Evolutionary conservation across 2,797 vertebrate species (phyloP).

Genomic region (Taeniopygia guttata): DNA sequence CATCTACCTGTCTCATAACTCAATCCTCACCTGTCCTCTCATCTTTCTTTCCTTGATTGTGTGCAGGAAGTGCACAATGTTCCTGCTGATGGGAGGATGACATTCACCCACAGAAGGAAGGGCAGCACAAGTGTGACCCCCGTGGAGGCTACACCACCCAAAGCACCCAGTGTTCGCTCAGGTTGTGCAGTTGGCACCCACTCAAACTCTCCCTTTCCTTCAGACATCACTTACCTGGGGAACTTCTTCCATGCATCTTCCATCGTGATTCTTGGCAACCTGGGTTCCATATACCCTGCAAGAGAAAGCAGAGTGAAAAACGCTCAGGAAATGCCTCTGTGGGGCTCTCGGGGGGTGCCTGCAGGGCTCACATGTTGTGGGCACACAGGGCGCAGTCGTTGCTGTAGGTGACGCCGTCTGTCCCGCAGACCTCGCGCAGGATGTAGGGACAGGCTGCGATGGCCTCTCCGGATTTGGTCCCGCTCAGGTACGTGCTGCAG

Average conservation of each 20-base stretch:
- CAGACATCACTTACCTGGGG: neutral
- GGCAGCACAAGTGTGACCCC: neutral
- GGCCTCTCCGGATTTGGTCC: neutral
- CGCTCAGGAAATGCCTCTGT: accelerated
- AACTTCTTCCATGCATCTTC: neutral
- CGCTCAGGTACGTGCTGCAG: neutral
- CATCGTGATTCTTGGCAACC: slow-evolving; percentile 44
- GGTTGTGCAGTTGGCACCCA: neutral
- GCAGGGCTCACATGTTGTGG: slow-evolving; percentile 48
- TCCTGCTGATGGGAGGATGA: neutral
- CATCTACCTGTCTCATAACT: neutral
- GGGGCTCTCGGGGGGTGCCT: neutral
- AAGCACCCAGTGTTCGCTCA: neutral
- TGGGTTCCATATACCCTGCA: neutral
- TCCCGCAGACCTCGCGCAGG: slow-evolving; percentile 41
- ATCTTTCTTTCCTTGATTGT: neutral
- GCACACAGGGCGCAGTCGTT: slow-evolving; percentile 46
- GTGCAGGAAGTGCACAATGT: neutral
- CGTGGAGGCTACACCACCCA: neutral
- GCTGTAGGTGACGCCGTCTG: slow-evolving; percentile 2
- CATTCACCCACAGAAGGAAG: neutral
- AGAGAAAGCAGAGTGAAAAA: neutral
- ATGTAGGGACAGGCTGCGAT: neutral
- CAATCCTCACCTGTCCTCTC: neutral
- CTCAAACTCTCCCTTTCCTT: neutral